phyloP scores from a whole-genome alignment of 2,888 invertebrate genomes.

The Coelogynopora nodosa region DNA sequence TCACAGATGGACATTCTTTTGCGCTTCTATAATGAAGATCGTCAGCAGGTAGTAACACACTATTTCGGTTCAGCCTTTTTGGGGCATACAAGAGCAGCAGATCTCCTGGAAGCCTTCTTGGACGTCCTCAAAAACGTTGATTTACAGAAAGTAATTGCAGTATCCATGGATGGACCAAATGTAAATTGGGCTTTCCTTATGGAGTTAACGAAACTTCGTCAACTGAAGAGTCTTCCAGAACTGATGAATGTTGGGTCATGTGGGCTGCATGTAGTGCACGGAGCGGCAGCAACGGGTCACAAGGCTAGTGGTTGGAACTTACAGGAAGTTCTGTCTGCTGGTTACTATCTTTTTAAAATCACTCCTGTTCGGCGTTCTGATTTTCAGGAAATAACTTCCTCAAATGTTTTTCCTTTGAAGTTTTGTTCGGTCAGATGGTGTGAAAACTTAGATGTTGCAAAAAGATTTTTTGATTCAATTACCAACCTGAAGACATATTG shows the following conservation, averaged over 20 bases:
- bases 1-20: constrained; percentile 7
- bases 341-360: constrained; percentile 41
- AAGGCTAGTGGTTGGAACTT: constrained; percentile 12
- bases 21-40: not conserved
- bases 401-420: constrained; percentile 30
- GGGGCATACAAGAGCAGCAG: constrained; percentile 1
- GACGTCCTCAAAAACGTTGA: not conserved
- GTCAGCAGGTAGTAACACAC: not conserved
- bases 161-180: constrained; percentile 29
- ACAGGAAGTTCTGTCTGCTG: constrained; percentile 25
- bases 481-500: not conserved
- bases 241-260: not conserved
- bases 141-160: not conserved
- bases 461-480: not conserved
- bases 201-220: not conserved
- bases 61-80: constrained; percentile 10
- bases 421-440: constrained; percentile 42
- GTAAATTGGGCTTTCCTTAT: constrained; percentile 6
- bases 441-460: constrained; percentile 38
- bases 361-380: constrained; percentile 39
- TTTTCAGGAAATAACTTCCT: not conserved
- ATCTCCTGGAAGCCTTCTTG: not conserved
- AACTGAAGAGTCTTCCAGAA: not conserved
- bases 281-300: not conserved
- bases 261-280: constrained; percentile 21